phyloP scores from a whole-genome alignment of 2,113 vertebrate genomes.

The Osmerus eperlanus region DNA sequence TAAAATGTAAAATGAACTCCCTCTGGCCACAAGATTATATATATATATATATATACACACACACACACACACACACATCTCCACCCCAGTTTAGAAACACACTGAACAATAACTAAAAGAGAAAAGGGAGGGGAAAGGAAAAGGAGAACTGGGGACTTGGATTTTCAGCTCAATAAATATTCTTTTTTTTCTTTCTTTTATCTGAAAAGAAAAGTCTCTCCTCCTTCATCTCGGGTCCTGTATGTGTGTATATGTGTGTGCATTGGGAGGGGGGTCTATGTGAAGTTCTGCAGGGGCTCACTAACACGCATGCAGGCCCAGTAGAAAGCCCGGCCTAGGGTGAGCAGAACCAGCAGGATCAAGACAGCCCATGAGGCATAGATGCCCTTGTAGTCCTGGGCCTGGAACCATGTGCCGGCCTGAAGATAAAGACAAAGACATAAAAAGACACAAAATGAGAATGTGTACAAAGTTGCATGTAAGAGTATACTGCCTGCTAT shows the following conservation, averaged over 20 bases:
- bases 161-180: constrained; percentile 16
- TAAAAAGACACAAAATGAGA: too few species aligned
- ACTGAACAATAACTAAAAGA: constrained; percentile 45
- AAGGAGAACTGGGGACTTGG: constrained; percentile 20
- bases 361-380: constrained; percentile 85
- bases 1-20: constrained; percentile 52
- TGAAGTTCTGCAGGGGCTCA: constrained; percentile 75
- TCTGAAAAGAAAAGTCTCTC: constrained; percentile 46
- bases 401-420: constrained; percentile 84
- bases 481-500: too few species aligned
- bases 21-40: constrained; percentile 53
- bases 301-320: constrained; percentile 86
- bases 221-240: constrained; percentile 14
- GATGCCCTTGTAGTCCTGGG: constrained; percentile 79
- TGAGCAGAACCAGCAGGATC: constrained; percentile 80
- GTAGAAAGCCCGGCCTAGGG: constrained; percentile 83
- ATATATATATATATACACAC: constrained; percentile 40
- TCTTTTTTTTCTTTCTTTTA: constrained; percentile 8
- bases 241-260: neutral
- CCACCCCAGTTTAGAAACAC: constrained; percentile 51
- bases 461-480: too few species aligned
- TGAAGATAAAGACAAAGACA: constrained; percentile 37
- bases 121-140: constrained; percentile 25
- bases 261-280: constrained; percentile 52
- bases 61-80: constrained; percentile 14